Percentiles rank a stretch among this genome's conserved stretches.
Conservation (phyloP, 2,113 vertebrate genomes). For the Cyanoramphus novaezelandiae region DNA sequence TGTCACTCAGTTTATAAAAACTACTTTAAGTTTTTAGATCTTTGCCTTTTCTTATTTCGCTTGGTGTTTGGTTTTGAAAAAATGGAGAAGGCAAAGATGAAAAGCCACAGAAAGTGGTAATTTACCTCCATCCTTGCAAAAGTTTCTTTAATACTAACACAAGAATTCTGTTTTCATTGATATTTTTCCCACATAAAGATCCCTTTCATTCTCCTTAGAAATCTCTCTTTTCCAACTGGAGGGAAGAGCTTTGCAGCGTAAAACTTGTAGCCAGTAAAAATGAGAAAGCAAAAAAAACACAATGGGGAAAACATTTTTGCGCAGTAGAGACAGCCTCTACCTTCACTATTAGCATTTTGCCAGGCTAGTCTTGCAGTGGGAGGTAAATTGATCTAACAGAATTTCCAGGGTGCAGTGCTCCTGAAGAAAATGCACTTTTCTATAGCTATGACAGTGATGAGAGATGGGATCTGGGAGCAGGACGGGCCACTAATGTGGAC, state of each 20-base stretch:
- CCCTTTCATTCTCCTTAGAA: background rate
- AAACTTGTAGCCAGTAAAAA: background rate
- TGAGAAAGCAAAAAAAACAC: background rate
- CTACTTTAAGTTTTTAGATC: background rate
- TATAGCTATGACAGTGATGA: background rate
- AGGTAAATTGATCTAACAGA: background rate
- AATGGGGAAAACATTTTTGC: background rate
- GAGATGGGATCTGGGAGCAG: background rate
- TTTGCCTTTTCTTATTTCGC: background rate
- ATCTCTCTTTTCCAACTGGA: background rate
- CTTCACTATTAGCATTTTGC: background rate
- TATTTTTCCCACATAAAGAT: background rate
- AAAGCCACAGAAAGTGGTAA: background rate
- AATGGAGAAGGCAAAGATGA: background rate
- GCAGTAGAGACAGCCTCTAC: background rate
- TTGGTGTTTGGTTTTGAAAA: background rate
- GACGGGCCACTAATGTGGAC: background rate
- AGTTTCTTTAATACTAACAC: background rate
- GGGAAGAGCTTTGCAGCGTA: background rate
- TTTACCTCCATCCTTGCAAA: background rate
- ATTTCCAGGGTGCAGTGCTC: background rate
- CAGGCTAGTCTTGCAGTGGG: background rate
- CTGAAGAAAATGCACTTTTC: background rate
- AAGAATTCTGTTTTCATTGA: background rate
- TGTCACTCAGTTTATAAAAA: background rate